Base-by-base conservation (phyloP, 2,888 invertebrate genomes). In the Mechanitis messenoides region DNA sequence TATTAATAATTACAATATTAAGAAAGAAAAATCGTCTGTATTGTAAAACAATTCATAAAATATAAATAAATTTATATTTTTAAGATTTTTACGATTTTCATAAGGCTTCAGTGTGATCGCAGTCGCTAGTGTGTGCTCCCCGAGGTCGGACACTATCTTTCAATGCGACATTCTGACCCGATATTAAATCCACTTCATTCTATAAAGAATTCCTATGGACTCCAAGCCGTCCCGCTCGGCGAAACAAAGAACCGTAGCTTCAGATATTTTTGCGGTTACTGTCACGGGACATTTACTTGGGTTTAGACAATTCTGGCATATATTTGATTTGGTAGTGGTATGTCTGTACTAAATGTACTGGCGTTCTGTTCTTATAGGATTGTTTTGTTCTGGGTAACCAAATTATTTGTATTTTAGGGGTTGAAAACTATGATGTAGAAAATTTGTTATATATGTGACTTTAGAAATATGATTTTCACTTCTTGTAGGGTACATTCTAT, bases 141-240 rank as follows among this genome's bases (percentile, higher is more conserved):
- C 33, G 66, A 63, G 70, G 71, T 68, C 70, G 75, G 75, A 77
- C 84, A 76, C 77, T 80, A 81, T 82, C 82, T 80, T 73, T 77
- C 81, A 74, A 76, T 74, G 75, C 77, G 77, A 75, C 82, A 87
- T 87, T 84, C 87, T 83, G 70, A 66, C 72, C 72, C 79, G 84
- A 89, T 90, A 90, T 90, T 90, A 90, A 90, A 90, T 89, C 88
- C 83, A 87, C 87, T 90, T 82, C 87, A 70, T 69, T 67, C 80
- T 80, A 81, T 81, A 83, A 84, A 83, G 84, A 87, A 87, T 87
- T 85, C 85, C 85, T 80, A 85, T 84, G 84, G 83, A 85, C 79
- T 81, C 72, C 65, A 55, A 35, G 58, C 53, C 58, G 64, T 65
- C 58, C 68, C 64, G 56, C 62, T 59, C 58, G 45, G 60, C 63